Evolutionary conservation across 2,113 vertebrate genomes (phyloP), one percentile per base, ranked within the genome.

Genomic region (Vulpes ferrilata): DNA sequence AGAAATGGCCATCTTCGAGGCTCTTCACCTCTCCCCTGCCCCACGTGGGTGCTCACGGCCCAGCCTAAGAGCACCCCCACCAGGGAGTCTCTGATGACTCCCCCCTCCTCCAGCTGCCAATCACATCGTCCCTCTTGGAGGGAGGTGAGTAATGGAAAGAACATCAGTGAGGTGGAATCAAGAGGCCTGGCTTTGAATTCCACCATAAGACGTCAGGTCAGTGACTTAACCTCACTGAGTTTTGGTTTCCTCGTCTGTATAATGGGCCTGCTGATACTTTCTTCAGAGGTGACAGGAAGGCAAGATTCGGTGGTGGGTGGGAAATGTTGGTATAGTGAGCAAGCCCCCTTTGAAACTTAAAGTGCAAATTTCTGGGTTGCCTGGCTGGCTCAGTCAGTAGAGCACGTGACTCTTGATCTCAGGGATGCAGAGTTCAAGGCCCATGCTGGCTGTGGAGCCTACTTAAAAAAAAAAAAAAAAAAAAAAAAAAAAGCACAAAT

Each of bases 1-100:
- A 6, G n/a, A 22, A 65, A 27, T 4, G 38, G 32, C 23, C 3
- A 4, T n/a, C 25, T 20, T 55, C 0, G 0, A 17, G 16, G n/a
- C 12, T 55, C 67, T 15, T 13, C 20, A 2, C 35, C 60, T 25
- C 11, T 12, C 5, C 19, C 43, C 65, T 11, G 1, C 38, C 23
- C 27, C 27, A 35, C 35, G 35, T 35, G 35, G 35, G 35, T 35
- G 16, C 59, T 65, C 74, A 1, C 0, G 1, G 51, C 7, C 48
- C 91, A 95, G 88, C 48, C 48, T 8, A 2, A 57, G 25, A 12
- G 59, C 16, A 13, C 16, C 15, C 23, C 62, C 6, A 12, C 16
- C 13, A 20, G 74, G 65, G 0, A 9, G 6, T 81, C n/a, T 57
- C 64, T 27, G 19, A n/a, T 20, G 32, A 23, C 79, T 81, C 76